Base-by-base conservation (phyloP, 92 coral and sea anemone species). In the Zoanthus solanderi region DNA sequence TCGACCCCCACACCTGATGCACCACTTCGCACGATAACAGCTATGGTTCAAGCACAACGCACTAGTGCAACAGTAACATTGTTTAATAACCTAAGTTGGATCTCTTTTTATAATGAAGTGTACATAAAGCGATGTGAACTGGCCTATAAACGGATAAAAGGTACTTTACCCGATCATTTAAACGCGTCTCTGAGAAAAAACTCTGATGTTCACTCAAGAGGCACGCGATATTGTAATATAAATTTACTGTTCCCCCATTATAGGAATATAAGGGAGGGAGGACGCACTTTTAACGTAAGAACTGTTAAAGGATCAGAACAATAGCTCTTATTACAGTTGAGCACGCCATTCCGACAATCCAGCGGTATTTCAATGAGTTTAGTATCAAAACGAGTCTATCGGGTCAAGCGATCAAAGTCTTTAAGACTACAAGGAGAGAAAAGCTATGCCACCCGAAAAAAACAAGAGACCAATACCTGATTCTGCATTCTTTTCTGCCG, bases 401-500 rank as follows among this genome's bases (percentile, higher is more conserved):
- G 79, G 91, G 85, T 82, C 78, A n/a, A 46, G 34, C 17, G 73
- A 14, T 65, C 47, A 23, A 58, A 87, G 28, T 78, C 65, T 87
- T 47, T 17, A 18, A 34, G 44, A 53, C 57, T 3, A 4, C 30
- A 61, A 50, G 68, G 31, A 50, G 83, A 87, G 77, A 58, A 50
- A 87, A 76, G 65, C 45, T 79, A 75, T 79, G 73, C 60, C 31
- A 23, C 71, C 83, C 73, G 69, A 53, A 6, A 71, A 67, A 9
- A 81, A 47, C 14, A 71, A 85, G 37, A 53, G 30, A 71, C 45
- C 61, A 66, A 48, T 84, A 75, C 92, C 89, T n/a, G 75, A 77
- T 68, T 61, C 78, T 30, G 85, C 86, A 15, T 89, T 58, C 66
- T 86, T 90, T 87, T 79, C 84, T 54, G 72, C 92, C 10, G 88